A percentile compares a stretch with the other conserved stretches of the same genome.
Evolutionary conservation across 2,797 vertebrate genomes (phyloP).

Genomic region (Cyprinella venusta): DNA sequence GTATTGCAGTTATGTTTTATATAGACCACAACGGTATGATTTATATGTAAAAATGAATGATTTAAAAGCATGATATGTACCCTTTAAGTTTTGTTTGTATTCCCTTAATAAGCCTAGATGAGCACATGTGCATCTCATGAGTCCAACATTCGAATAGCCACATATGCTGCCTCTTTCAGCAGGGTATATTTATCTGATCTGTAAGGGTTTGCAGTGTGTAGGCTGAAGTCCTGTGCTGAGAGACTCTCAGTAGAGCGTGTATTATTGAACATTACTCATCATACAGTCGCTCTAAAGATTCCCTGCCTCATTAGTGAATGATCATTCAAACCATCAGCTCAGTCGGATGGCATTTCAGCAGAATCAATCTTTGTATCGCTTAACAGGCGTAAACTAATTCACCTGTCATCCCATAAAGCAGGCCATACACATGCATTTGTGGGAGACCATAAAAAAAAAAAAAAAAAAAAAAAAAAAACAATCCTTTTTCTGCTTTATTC

Average conservation of each 20-base stretch:
- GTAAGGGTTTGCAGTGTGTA: conserved; percentile 59
- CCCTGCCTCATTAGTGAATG: conserved; percentile 60
- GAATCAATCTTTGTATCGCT: conserved; percentile 26
- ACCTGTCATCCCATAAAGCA: conserved; percentile 14
- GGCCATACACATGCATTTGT: background rate
- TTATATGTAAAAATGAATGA: no score
- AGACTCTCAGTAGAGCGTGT: conserved; percentile 71
- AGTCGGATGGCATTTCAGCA: conserved; percentile 18
- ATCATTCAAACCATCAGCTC: conserved; percentile 22
- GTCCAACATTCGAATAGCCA: background rate
- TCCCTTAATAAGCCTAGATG: background rate
- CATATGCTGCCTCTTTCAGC: background rate
- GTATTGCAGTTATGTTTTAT: no score
- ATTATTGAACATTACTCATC: conserved; percentile 68
- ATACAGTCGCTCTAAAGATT: conserved; percentile 66
- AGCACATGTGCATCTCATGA: background rate
- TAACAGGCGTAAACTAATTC: conserved; percentile 35
- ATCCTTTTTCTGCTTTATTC: background rate
- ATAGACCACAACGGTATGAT: no score
- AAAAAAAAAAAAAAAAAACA: no score
- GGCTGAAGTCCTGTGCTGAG: conserved; percentile 67
- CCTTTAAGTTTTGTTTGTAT: background rate
- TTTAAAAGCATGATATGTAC: no score
- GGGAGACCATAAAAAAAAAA: conserved; percentile 1
- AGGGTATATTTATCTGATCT: background rate